phyloP scores from a whole-genome alignment of 2,888 invertebrate species.

The Ectobius pallidus region DNA sequence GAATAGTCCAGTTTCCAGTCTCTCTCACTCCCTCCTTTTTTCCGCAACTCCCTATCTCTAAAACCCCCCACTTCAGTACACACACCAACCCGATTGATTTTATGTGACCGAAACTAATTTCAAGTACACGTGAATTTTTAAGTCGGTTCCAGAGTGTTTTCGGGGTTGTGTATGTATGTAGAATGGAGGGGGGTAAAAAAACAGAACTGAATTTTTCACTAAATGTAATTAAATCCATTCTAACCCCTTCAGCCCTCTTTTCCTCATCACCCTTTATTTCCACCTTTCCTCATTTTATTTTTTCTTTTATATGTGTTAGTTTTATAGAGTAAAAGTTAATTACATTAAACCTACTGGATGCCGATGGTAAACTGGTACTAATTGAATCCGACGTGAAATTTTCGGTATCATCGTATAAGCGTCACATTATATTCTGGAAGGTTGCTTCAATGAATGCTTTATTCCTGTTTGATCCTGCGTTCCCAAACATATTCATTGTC shows the following conservation, averaged over 20 bases:
- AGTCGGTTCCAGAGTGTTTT: constrained; percentile 5
- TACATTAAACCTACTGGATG: neutral
- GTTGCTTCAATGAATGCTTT: neutral
- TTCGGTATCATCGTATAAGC: neutral
- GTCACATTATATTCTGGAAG: constrained; percentile 1
- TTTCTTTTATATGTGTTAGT: constrained; percentile 13
- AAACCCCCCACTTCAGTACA: too few relatives aligned
- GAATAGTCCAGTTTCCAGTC: neutral
- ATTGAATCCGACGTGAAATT: constrained; percentile 8
- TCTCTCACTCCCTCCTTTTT: neutral
- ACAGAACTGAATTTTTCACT: constrained; percentile 7
- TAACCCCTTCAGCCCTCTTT: too few relatives aligned
- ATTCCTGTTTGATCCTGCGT: neutral
- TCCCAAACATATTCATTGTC: neutral
- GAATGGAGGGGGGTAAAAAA: neutral
- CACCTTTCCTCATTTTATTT: neutral
- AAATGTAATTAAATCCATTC: constrained; percentile 1
- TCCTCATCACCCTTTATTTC: too few relatives aligned
- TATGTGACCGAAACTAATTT: constrained; percentile 28
- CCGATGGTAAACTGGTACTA: neutral
- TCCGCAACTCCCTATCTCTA: neutral
- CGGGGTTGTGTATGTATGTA: neutral
- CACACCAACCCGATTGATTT: constrained; percentile 12
- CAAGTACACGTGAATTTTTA: constrained; percentile 17
- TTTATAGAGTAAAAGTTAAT: constrained; percentile 7